Evolutionary conservation across 1,140 invertebrate genomes (phyloP), one percentile per base, ranked within the genome.

Genomic region (Drosophila rhopaloa): DNA sequence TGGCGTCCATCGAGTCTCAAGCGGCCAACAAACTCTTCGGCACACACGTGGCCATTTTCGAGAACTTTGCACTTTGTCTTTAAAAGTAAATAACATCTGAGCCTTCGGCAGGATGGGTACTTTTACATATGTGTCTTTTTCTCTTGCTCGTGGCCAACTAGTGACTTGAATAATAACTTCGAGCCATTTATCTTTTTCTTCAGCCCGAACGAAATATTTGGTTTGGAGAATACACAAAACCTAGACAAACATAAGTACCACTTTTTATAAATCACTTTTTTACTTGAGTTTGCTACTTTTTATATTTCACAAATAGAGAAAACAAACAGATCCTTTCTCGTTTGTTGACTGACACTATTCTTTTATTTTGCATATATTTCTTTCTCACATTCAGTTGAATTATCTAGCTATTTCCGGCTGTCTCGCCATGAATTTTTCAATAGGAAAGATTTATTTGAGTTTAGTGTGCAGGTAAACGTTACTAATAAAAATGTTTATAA

Each of bases 81-180:
- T 11, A 76, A 66, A 58, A 58, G 79, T 47, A 70, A 81, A 65
- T 59, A 76, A 4, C 61, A 35, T 56, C 44, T 77, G 74, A 55
- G 51, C 74, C 56, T 56, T 57, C 37, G 11, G 29, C n/a, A 11
- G 40, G 48, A n/a, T 41, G 5, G 4, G 6, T 10, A 43, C 60
- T 51, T 27, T 46, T 44, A 44, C 32, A 68, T 66, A 44, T 54
- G 61, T 65, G 43, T 62, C 38, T 14, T 24, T 41, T 68, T 27
- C 14, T 19, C 13, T 48, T 40, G 24, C 62, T 16, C 4, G 5
- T 62, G 63, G 46, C 46, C 32, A 41, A 65, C 59, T 32, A 67
- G 37, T 70, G 50, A 47, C 67, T 70, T 59, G 53, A 77, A 80
- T 86, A 81, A 80, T 75, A 85, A 77, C 59, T 77, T 9, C 5